Evolutionary conservation across 1,140 invertebrate species (phyloP), one percentile per base, ranked within the genome.

Genomic region (Aphelinus atriplicis): DNA sequence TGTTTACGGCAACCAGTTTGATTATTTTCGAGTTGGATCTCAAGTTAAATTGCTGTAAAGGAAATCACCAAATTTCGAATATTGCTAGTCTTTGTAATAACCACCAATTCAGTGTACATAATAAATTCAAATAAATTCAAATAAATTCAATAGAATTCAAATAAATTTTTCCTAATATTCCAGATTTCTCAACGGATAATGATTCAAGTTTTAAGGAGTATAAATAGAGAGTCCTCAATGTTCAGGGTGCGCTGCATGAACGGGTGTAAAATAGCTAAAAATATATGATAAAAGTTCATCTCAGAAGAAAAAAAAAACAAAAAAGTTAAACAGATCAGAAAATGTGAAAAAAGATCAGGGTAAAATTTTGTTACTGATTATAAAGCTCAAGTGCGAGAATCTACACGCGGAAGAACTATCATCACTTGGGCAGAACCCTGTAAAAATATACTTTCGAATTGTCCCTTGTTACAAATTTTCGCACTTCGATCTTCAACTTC

Each of bases 361-460:
- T 26, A 26, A 26, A 0, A 26, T 26, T 26, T 26, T 26, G 26
- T 26, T 26, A 26, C 26, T 26, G 26, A 26, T 26, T 26, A 26
- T 26, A 26, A 26, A 26, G 0, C 26, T 26, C 26, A 26, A 45
- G n/a, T 46, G 55, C 2, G 63, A 73, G 4, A 73, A 62, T 73
- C 53, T 75, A 81, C 82, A 26, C 26, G 84, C 84, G 85, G 87
- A 88, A 87, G 85, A 87, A 80, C 84, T 83, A 82, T 84, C 84
- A 86, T 87, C 84, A 87, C 85, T 77, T 84, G 84, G 83, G 83
- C 80, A 73, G 78, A 77, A 80, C 84, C 84, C 84, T 88, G 85
- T 87, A 87, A 86, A 88, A 87, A 88, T 87, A 88, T 87, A 87
- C 77, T 78, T 78, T 78, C 26, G 45, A 5, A 3, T 79, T 74